A percentile compares a stretch with the other conserved stretches of the same genome.
Conservation (phyloP, 2,113 vertebrate genomes). For the Bambusicola thoracicus region DNA sequence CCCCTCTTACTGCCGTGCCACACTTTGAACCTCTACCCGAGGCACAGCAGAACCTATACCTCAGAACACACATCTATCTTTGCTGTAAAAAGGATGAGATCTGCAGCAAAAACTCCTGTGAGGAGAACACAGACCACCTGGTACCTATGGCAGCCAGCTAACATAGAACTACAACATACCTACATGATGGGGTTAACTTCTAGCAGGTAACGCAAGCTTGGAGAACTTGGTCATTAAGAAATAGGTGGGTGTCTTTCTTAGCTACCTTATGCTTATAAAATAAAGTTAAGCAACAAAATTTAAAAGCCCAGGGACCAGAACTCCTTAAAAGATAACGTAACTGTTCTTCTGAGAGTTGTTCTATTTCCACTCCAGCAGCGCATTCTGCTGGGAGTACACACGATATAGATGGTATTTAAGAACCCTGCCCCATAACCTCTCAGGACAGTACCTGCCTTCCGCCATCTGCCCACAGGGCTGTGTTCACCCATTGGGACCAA, state of each 20-base stretch:
- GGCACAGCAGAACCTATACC: too few species aligned
- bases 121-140: not conserved
- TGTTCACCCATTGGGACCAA: not conserved
- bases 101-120: not conserved
- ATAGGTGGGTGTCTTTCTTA: fast-evolving
- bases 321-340: not conserved
- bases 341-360: not conserved
- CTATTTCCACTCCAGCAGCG: not conserved
- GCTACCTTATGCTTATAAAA: not conserved
- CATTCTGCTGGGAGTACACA: fast-evolving
- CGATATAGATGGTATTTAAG: not conserved
- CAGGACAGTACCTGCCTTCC: not conserved
- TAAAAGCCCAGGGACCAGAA: not conserved
- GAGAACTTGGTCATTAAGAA: not conserved
- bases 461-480: not conserved
- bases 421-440: not conserved
- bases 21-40: fast-evolving
- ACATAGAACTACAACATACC: not conserved
- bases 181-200: not conserved
- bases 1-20: not conserved
- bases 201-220: not conserved
- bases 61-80: not conserved
- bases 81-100: not conserved
- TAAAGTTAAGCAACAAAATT: not conserved
- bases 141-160: fast-evolving